phyloP scores from a whole-genome alignment of 37 sponge, comb jelly and placozoan genomes.

The Halichondria panicea region DNA sequence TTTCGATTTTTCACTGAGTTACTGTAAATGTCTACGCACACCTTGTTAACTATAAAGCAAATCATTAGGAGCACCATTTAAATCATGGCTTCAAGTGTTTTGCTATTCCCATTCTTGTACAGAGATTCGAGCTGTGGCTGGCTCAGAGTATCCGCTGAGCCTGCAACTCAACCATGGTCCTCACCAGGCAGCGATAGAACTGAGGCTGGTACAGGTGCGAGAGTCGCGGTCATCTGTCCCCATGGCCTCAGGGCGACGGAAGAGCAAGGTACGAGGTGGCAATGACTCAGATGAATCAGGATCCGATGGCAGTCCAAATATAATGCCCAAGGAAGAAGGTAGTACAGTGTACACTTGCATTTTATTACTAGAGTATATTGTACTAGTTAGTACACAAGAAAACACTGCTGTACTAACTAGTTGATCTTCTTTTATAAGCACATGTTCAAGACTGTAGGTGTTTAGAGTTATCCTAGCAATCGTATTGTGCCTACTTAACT shows the following conservation, averaged over 20 bases:
- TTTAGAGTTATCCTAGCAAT: too few species aligned
- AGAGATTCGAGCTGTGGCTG: conserved; percentile 43
- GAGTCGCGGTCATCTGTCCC: conserved; percentile 16
- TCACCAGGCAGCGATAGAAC: conserved; percentile 47
- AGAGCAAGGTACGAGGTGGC: neutral
- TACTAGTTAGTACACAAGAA: too few species aligned
- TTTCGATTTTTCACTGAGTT: neutral
- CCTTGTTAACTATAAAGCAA: neutral
- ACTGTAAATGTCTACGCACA: neutral
- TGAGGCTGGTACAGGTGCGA: conserved; percentile 59
- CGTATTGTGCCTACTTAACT: too few species aligned
- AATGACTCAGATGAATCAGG: conserved; percentile 47
- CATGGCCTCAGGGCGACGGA: neutral
- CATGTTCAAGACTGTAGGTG: too few species aligned
- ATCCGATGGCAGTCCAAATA: conserved; percentile 20
- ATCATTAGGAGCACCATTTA: too few species aligned
- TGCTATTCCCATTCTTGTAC: neutral
- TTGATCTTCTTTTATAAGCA: too few species aligned
- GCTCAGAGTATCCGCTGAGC: conserved; percentile 60
- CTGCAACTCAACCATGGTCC: conserved; percentile 56
- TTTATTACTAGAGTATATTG: too few species aligned
- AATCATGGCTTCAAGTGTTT: too few species aligned
- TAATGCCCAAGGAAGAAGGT: conserved; percentile 79
- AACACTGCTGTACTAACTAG: too few species aligned
- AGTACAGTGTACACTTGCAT: neutral